phyloP scores from a whole-genome alignment of 2,888 invertebrate species.

The Rhingia campestris region DNA sequence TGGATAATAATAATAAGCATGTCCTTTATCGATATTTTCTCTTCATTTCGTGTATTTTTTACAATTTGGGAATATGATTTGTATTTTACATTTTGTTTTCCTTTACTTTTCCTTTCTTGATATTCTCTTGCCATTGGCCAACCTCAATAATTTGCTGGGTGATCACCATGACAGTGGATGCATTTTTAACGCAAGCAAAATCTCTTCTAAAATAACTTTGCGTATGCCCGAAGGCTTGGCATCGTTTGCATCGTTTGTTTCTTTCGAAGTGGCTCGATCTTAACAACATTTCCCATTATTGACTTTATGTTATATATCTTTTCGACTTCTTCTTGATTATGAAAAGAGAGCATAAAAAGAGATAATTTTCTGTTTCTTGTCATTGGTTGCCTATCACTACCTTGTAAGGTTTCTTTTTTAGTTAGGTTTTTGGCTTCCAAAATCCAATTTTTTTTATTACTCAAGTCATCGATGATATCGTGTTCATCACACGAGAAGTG shows the following conservation, averaged over 20 bases:
- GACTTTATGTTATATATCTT: neutral
- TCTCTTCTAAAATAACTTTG: neutral
- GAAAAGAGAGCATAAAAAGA: neutral
- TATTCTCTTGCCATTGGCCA: neutral
- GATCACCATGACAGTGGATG: neutral
- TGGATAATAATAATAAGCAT: neutral
- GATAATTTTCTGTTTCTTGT: constrained; percentile 2
- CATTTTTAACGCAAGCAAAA: constrained; percentile 3
- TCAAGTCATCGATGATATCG: neutral
- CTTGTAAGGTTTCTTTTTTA: neutral
- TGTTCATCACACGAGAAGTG: constrained; percentile 4
- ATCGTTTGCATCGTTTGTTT: neutral
- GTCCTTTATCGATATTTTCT: neutral
- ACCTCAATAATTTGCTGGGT: constrained; percentile 4
- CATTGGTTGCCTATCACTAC: neutral
- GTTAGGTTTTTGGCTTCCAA: neutral
- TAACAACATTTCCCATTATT: neutral
- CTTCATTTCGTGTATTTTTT: neutral
- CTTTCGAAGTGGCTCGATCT: neutral
- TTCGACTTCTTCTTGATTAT: neutral
- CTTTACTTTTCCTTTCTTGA: neutral
- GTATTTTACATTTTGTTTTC: neutral
- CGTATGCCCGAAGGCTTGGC: constrained; percentile 5
- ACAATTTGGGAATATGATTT: constrained; percentile 1
- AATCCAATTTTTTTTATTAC: neutral